These are phyloP conservation scores for Plebejus anna DNA, from an alignment of 2,888 invertebrate species.

Conservation along the genomic window DNA sequence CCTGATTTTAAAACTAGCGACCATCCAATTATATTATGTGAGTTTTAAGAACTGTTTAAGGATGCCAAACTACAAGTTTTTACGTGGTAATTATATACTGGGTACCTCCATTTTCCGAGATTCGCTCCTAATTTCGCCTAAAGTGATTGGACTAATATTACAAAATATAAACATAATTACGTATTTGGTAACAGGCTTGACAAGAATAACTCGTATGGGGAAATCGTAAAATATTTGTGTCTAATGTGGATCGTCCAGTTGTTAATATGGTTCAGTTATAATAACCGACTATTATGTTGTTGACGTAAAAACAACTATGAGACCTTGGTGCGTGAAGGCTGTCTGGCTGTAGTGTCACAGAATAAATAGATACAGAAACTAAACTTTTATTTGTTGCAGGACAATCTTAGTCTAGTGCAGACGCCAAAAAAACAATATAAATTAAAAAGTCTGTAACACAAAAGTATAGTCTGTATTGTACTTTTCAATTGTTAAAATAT, in stretches of 20 bases:
- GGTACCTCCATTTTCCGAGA: too few species aligned
- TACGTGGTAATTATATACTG: too few species aligned
- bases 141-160: too few species aligned
- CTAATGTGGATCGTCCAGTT: neutral
- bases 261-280: neutral
- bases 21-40: too few species aligned
- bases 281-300: neutral
- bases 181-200: too few species aligned
- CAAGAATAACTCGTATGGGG: too few species aligned
- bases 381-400: neutral
- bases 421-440: neutral
- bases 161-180: too few species aligned
- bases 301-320: neutral
- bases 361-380: neutral
- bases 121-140: too few species aligned
- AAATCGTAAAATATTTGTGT: neutral
- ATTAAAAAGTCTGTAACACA: neutral
- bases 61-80: too few species aligned
- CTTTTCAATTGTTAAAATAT: too few species aligned
- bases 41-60: too few species aligned
- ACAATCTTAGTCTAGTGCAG: neutral
- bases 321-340: constrained; percentile 3
- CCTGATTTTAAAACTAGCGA: too few species aligned
- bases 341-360: neutral
- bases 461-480: neutral